Evolutionary conservation across 2,888 invertebrate species (phyloP), one percentile per base, ranked within the genome.

Genomic region (Trichopria drosophilae): DNA sequence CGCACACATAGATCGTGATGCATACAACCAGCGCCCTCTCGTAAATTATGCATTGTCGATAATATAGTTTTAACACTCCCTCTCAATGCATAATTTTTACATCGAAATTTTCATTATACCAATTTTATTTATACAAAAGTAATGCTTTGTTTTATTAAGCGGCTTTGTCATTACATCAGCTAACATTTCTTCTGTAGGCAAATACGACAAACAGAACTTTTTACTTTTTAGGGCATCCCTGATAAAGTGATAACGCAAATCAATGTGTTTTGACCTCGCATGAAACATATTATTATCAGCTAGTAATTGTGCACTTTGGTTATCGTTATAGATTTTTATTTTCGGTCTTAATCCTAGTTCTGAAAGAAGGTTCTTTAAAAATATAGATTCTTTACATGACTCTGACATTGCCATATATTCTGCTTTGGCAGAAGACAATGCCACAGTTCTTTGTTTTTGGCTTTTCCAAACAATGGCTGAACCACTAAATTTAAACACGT

Each of bases 331-430:
- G 15, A 49, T 28, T 34, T 9, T 35, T 16, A 28, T 18, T 31
- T 43, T 29, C 26, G 20, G 24, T 13, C 29, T 26, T 6, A 49
- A 35, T 28, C 20, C 15, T 13, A 43, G 24, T 18, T 48, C 40
- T 20, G 9, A 23, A n/a, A 47, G 9, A 29, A 40, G 26, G 9
- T 18, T 31, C 34, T 26, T 19, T 22, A 48, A 24, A 34, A 32
- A 19, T 9, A 48, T 40, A 1, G 15, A 16, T 23, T 41, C 41
- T 9, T 35, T 41, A 6, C 16, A n/a, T 7, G 41, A 9, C 12
- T 48, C 40, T n/a, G 41, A 32, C 6, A 48, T 13, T 20, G 35
- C 40, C 41, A 41, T 48, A 26, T 48, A 48, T 15, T 48, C 47
- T 22, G 34, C 47, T 32, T 47, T 40, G 10, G 26, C 20, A 32